Evolutionary conservation across 2,797 vertebrate genomes (phyloP).

Genomic region (Nasua narica): DNA sequence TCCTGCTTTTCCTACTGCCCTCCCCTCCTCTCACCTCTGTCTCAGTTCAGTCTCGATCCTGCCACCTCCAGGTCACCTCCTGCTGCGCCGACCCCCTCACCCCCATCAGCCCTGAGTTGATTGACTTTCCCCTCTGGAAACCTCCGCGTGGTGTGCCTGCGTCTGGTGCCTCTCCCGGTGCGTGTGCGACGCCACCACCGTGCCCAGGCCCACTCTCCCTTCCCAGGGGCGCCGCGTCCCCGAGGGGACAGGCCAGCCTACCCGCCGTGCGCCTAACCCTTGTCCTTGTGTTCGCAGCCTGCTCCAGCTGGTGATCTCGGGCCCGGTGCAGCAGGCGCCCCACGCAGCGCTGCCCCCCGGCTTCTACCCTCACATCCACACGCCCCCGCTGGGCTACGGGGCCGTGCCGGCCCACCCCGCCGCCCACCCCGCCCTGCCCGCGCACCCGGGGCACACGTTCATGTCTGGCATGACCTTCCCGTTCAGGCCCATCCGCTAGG

Average conservation of each 20-base stretch:
- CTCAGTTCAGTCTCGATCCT: accelerated
- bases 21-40: not conserved
- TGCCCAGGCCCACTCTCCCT: too few relatives aligned
- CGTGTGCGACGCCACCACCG: accelerated
- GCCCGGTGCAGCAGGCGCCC: conserved; percentile 89
- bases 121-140: not conserved
- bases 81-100: not conserved
- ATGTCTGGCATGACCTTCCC: conserved; percentile 91
- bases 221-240: not conserved
- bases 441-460: conserved; percentile 90
- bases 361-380: conserved; percentile 95
- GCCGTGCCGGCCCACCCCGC: conserved; percentile 83
- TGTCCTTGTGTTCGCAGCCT: conserved; percentile 86
- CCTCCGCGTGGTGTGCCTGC: not conserved
- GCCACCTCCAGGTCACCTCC: not conserved
- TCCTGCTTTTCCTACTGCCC: too few relatives aligned
- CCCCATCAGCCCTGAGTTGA: not conserved
- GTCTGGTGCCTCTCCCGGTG: not conserved
- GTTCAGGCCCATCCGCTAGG: conserved; percentile 92
- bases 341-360: conserved; percentile 86
- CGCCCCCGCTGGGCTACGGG: conserved; percentile 90
- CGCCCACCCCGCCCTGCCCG: conserved; percentile 83
- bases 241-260: not conserved
- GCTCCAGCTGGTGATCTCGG: conserved; percentile 96
- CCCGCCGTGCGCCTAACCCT: not conserved